phyloP scores from a whole-genome alignment of 2,113 vertebrate genomes.

The Nycticryphes semicollaris region DNA sequence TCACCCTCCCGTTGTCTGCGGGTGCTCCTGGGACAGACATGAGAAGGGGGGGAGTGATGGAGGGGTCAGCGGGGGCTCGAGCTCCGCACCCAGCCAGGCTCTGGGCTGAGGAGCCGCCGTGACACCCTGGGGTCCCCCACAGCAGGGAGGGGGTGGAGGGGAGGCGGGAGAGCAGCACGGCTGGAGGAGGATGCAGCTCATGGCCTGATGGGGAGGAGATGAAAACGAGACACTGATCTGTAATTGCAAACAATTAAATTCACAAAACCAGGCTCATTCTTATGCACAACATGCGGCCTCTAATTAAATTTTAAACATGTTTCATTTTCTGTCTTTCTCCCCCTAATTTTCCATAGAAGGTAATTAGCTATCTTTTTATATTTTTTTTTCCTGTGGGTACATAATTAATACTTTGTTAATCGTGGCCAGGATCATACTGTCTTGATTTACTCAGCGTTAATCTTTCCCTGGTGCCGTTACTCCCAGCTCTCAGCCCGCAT shows the following conservation, averaged over 20 bases:
- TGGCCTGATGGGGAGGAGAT: neutral
- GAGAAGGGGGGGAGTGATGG: neutral
- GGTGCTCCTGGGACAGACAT: slow-evolving; percentile 1
- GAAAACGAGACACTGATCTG: neutral
- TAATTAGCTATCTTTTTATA: slow-evolving; percentile 20
- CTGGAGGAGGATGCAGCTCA: neutral
- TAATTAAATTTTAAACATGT: slow-evolving; percentile 52
- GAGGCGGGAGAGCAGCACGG: neutral
- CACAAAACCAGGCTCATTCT: slow-evolving; percentile 8
- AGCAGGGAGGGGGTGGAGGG: neutral
- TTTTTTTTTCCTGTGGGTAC: neutral
- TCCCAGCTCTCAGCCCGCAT: neutral
- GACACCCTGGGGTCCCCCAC: neutral
- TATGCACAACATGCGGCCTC: neutral
- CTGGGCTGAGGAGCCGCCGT: fast-evolving
- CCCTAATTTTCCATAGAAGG: neutral
- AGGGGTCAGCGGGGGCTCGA: neutral
- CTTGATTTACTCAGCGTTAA: neutral
- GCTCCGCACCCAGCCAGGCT: neutral
- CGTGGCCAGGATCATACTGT: neutral
- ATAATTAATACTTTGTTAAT: slow-evolving; percentile 22
- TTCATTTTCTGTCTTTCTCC: slow-evolving; percentile 16
- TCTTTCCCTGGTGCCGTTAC: neutral
- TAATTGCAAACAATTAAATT: slow-evolving; percentile 13
- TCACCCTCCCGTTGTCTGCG: neutral